Conservation (phyloP, 2,888 invertebrate genomes). For the Barypeithes pellucidus region DNA sequence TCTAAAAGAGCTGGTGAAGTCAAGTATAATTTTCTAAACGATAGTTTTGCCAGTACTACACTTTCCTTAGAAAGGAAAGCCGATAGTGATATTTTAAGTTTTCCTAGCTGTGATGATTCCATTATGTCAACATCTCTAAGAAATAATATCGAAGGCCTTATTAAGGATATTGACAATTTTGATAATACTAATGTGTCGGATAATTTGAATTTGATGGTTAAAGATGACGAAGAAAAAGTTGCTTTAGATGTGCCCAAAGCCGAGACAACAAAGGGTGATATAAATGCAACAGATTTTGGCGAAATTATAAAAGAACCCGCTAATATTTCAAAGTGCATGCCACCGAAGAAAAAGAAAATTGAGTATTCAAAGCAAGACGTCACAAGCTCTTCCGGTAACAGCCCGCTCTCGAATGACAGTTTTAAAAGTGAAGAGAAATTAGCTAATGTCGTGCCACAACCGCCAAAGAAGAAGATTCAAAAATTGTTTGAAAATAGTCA, state of each 20-base stretch:
- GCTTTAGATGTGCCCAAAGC: neutral
- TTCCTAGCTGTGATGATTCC: slow-evolving; percentile 38
- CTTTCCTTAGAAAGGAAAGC: slow-evolving; percentile 1
- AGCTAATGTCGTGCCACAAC: slow-evolving; percentile 29
- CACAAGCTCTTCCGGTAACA: neutral
- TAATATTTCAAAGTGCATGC: slow-evolving; percentile 39
- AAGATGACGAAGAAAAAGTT: neutral
- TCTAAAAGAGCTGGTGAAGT: slow-evolving; percentile 44
- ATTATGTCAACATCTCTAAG: slow-evolving; percentile 41
- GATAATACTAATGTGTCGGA: slow-evolving; percentile 14
- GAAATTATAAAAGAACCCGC: slow-evolving; percentile 17
- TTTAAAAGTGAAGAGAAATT: slow-evolving; percentile 22
- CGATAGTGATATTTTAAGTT: slow-evolving; percentile 27
- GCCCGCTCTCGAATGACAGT: neutral
- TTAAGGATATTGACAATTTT: slow-evolving; percentile 40
- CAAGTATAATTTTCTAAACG: slow-evolving; percentile 18
- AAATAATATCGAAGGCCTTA: slow-evolving; percentile 45
- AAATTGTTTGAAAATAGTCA: slow-evolving; percentile 52
- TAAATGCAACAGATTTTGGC: neutral
- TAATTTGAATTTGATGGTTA: neutral
- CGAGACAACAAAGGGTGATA: neutral
- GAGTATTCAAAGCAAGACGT: slow-evolving; percentile 20
- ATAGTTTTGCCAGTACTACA: slow-evolving; percentile 12
- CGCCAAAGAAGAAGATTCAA: slow-evolving; percentile 54
- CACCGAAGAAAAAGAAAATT: slow-evolving; percentile 54